Evolutionary conservation across 2,797 vertebrate species (phyloP).

Genomic region (Platyrinchus mystaceus): DNA sequence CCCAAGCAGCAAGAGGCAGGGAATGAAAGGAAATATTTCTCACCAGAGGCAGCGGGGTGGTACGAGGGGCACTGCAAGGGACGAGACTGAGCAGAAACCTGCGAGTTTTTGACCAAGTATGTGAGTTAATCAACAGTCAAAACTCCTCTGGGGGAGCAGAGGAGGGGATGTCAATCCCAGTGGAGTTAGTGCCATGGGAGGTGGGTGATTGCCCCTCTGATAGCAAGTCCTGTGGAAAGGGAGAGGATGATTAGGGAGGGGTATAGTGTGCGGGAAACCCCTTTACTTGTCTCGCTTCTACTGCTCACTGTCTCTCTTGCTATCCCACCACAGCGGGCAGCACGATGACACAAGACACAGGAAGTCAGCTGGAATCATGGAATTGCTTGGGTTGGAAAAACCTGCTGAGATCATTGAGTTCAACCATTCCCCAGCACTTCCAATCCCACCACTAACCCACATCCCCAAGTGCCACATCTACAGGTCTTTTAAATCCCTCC

Average conservation of each 20-base stretch:
- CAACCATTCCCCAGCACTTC: background rate
- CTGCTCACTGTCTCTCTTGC: background rate
- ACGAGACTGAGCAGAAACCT: rapidly evolving
- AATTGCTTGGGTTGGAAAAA: background rate
- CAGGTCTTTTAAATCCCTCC: background rate
- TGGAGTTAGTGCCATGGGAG: background rate
- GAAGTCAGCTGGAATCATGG: background rate
- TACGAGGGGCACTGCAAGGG: background rate
- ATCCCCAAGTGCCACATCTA: background rate
- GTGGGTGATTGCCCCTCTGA: background rate
- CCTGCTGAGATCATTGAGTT: background rate
- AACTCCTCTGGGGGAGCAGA: background rate
- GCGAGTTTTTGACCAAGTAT: background rate
- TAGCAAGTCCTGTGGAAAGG: background rate
- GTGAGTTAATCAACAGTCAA: background rate
- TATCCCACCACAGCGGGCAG: background rate
- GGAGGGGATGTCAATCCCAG: rapidly evolving
- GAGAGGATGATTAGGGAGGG: background rate
- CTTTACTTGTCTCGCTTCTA: background rate
- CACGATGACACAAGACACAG: rapidly evolving
- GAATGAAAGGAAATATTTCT: background rate
- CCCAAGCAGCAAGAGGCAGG: background rate
- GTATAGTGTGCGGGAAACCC: background rate
- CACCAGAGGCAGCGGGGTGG: rapidly evolving
- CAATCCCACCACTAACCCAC: rapidly evolving